Evolutionary conservation across 2,888 invertebrate species (phyloP).

Genomic region (Horisme vitalbata): DNA sequence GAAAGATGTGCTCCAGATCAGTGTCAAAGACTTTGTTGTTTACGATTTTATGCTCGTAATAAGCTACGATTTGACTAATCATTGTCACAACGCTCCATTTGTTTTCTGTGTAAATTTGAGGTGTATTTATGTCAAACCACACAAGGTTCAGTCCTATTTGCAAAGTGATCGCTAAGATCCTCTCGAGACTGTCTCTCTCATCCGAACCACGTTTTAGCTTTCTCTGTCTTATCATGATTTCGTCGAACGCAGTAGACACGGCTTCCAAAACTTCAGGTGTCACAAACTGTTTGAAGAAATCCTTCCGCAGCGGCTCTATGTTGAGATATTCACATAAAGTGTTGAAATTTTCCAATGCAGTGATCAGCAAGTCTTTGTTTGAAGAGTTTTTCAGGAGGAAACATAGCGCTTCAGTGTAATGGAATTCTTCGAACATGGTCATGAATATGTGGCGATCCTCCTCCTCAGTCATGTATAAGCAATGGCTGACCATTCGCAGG

Average conservation of each 20-base stretch:
- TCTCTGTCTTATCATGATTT: slow-evolving; percentile 55
- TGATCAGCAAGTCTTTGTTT: slow-evolving; percentile 82
- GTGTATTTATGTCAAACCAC: slow-evolving; percentile 60
- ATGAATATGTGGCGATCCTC: slow-evolving; percentile 74
- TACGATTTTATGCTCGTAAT: slow-evolving; percentile 65
- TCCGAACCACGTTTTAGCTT: slow-evolving; percentile 30
- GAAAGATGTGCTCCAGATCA: slow-evolving; percentile 64
- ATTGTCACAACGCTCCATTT: slow-evolving; percentile 51
- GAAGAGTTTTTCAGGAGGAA: slow-evolving; percentile 90
- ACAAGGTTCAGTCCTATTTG: slow-evolving; percentile 63
- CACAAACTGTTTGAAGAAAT: slow-evolving; percentile 64
- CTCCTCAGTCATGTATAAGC: slow-evolving; percentile 67
- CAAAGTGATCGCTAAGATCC: slow-evolving; percentile 60
- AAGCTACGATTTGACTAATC: slow-evolving; percentile 55
- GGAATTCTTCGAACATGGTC: slow-evolving; percentile 66
- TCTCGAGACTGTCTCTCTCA: slow-evolving; percentile 60
- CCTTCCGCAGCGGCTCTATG: slow-evolving; percentile 48
- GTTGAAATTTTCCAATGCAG: slow-evolving; percentile 84
- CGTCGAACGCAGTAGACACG: slow-evolving; percentile 56
- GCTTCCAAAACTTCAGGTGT: slow-evolving; percentile 57
- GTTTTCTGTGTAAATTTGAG: slow-evolving; percentile 51
- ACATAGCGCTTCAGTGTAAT: slow-evolving; percentile 83
- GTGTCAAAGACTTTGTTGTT: slow-evolving; percentile 62
- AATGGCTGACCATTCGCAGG: slow-evolving; percentile 85
- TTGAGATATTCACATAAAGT: slow-evolving; percentile 77